Percentiles rank a stretch among this genome's conserved stretches.
These are phyloP conservation scores for Eubasilissa regina DNA, from an alignment of 1,140 invertebrate genomes.

Conservation along the genomic window DNA sequence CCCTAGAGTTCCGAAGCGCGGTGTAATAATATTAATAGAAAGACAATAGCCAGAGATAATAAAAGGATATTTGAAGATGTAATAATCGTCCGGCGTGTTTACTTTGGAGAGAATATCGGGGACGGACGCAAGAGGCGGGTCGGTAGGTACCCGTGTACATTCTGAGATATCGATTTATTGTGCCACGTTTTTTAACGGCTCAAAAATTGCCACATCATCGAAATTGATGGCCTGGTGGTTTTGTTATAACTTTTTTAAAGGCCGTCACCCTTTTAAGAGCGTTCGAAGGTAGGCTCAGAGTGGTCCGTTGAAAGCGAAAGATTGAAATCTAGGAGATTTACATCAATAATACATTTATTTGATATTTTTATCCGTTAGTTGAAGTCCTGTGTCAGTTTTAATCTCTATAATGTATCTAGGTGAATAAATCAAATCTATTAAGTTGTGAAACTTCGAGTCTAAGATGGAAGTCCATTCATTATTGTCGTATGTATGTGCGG, in stretches of 20 bases:
- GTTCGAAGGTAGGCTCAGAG: constrained; percentile 42
- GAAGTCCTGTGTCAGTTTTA: too few species aligned
- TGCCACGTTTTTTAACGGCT: constrained; percentile 55
- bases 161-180: constrained; percentile 58
- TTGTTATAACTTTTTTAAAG: constrained; percentile 61
- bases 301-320: constrained; percentile 43
- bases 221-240: constrained; percentile 60
- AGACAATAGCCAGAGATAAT: constrained; percentile 49
- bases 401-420: too few species aligned
- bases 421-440: too few species aligned
- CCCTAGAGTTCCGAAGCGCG: too few species aligned
- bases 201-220: constrained; percentile 58
- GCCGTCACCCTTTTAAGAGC: constrained; percentile 59
- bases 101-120: constrained; percentile 49
- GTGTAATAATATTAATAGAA: constrained; percentile 29
- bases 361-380: constrained; percentile 30
- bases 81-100: constrained; percentile 60
- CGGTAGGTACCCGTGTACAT: too few species aligned
- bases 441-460: too few species aligned
- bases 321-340: constrained; percentile 48
- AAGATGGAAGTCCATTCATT: too few species aligned
- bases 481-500: too few species aligned
- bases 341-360: constrained; percentile 38
- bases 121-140: constrained; percentile 10
- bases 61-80: constrained; percentile 53